phyloP scores from a whole-genome alignment of 2,888 invertebrate species.

The Macrosiphum euphorbiae region DNA sequence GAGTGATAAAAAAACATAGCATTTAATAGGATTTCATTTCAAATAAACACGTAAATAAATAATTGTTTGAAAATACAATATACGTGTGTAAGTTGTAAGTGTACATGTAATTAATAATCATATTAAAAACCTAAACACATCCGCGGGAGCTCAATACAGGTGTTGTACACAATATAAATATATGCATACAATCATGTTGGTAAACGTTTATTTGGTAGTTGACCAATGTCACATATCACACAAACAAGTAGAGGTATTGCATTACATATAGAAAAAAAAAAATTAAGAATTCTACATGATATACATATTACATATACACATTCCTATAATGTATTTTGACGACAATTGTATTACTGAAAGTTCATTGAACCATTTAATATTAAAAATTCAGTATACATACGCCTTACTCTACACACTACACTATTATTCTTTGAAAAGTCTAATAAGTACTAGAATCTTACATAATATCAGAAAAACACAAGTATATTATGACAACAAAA shows the following conservation, averaged over 20 bases:
- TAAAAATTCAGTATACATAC: background rate
- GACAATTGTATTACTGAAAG: background rate
- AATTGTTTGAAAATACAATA: background rate
- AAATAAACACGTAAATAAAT: background rate
- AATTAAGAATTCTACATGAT: background rate
- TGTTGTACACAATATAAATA: background rate
- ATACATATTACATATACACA: background rate
- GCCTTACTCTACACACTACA: background rate
- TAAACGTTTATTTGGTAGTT: constrained; percentile 25
- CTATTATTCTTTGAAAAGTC: constrained; percentile 22
- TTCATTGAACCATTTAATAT: background rate
- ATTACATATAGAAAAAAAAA: background rate
- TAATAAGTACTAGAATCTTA: constrained; percentile 9
- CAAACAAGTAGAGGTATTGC: constrained; percentile 8
- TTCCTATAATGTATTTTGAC: background rate
- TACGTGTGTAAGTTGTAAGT: background rate
- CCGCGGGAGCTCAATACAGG: background rate
- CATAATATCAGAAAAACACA: background rate
- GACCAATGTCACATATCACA: background rate
- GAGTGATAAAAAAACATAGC: background rate
- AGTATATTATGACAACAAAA: constrained; percentile 36
- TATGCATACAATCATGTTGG: background rate
- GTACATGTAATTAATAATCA: background rate
- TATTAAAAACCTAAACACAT: background rate
- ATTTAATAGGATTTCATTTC: background rate